Evolutionary conservation across 2,113 vertebrate genomes (phyloP).

Genomic region (Alligator sinensis): DNA sequence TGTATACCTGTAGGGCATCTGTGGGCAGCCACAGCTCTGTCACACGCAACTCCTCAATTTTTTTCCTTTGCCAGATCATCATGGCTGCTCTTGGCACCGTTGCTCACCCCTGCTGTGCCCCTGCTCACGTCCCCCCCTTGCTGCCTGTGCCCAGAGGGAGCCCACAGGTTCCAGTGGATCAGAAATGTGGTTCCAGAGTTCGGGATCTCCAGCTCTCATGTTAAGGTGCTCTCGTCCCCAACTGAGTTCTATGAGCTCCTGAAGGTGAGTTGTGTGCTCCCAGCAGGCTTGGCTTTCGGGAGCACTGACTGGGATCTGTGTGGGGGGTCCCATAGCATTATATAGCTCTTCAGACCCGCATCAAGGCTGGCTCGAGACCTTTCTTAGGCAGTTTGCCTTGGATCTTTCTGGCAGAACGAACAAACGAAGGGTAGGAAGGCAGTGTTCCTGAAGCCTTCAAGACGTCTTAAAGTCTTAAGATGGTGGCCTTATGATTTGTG

Average conservation of each 20-base stretch:
- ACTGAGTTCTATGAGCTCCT: conserved; percentile 93
- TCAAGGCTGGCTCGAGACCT: background rate
- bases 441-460: background rate
- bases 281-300: background rate
- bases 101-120: conserved; percentile 84
- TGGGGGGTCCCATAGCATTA: background rate
- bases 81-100: conserved; percentile 90
- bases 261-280: conserved; percentile 83
- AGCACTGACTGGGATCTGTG: background rate
- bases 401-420: background rate
- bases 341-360: background rate
- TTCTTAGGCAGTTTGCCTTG: background rate
- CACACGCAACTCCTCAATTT: background rate
- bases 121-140: conserved; percentile 75
- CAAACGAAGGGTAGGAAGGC: background rate
- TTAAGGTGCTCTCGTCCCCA: conserved; percentile 90
- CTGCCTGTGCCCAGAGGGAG: conserved; percentile 81
- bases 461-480: background rate
- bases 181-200: conserved; percentile 92
- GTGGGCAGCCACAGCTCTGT: background rate
- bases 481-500: background rate
- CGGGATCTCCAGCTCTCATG: conserved; percentile 84
- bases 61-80: conserved; percentile 84
- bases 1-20: background rate
- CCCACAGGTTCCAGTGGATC: conserved; percentile 91